phyloP scores from a whole-genome alignment of 2,113 vertebrate species.

The Sterrhoptilus dennistouni region DNA sequence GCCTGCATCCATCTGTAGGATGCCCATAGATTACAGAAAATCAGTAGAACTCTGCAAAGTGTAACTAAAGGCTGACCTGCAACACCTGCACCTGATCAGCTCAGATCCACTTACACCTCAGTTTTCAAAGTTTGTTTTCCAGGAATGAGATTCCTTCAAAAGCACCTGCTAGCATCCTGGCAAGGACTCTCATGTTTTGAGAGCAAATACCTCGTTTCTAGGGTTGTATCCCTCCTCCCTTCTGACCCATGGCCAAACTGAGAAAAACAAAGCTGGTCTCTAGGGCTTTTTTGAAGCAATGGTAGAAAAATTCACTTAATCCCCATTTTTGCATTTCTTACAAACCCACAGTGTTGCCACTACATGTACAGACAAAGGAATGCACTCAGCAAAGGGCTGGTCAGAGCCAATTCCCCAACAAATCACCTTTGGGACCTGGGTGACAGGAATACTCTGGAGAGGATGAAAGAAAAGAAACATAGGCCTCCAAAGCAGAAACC shows the following conservation, averaged over 20 bases:
- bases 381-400: neutral
- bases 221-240: neutral
- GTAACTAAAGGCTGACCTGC: neutral
- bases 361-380: neutral
- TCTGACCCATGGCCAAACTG: neutral
- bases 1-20: neutral
- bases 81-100: neutral
- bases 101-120: neutral
- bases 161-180: slow-evolving; percentile 6
- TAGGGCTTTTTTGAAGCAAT: neutral
- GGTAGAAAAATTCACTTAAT: neutral
- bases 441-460: neutral
- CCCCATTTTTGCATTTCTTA: neutral
- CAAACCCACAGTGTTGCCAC: neutral
- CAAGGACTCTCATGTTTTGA: neutral
- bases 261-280: neutral
- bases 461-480: neutral
- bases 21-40: neutral
- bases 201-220: neutral
- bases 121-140: neutral
- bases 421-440: neutral
- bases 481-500: neutral
- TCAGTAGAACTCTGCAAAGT: neutral
- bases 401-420: neutral
- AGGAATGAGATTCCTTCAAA: neutral